phyloP scores from a whole-genome alignment of 2,888 invertebrate genomes.

The Invenusta paracnida region DNA sequence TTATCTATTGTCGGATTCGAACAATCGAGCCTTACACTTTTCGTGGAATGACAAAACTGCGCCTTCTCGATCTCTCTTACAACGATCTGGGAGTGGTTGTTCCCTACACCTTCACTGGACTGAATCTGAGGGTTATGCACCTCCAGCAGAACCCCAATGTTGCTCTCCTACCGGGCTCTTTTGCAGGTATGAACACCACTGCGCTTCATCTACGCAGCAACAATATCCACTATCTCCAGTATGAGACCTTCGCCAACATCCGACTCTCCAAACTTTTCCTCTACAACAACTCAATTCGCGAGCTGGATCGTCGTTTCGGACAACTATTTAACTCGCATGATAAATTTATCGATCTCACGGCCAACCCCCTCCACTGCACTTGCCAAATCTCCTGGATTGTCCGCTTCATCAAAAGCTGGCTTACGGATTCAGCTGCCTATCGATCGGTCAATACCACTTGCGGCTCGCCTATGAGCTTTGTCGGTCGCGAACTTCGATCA shows the following conservation, averaged over 20 bases:
- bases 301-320: conserved; percentile 16
- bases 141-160: conserved; percentile 31
- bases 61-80: conserved; percentile 20
- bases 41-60: not conserved
- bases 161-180: not conserved
- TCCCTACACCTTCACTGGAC: conserved; percentile 10
- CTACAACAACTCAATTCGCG: conserved; percentile 28
- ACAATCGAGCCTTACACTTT: conserved; percentile 27
- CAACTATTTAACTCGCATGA: not conserved
- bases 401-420: not conserved
- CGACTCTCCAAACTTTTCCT: conserved; percentile 31
- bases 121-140: conserved; percentile 22
- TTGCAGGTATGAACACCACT: not conserved
- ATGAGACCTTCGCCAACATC: not conserved
- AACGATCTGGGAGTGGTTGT: conserved; percentile 21
- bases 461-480: not conserved
- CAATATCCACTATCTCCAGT: not conserved
- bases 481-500: not conserved
- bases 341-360: conserved; percentile 32
- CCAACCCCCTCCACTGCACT: conserved; percentile 32
- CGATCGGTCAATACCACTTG: conserved; percentile 13
- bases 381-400: conserved; percentile 34
- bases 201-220: conserved; percentile 28
- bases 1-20: conserved; percentile 22
- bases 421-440: not conserved